Base-by-base conservation (phyloP, 2,797 vertebrate genomes). In the Eutrigla gurnardus region DNA sequence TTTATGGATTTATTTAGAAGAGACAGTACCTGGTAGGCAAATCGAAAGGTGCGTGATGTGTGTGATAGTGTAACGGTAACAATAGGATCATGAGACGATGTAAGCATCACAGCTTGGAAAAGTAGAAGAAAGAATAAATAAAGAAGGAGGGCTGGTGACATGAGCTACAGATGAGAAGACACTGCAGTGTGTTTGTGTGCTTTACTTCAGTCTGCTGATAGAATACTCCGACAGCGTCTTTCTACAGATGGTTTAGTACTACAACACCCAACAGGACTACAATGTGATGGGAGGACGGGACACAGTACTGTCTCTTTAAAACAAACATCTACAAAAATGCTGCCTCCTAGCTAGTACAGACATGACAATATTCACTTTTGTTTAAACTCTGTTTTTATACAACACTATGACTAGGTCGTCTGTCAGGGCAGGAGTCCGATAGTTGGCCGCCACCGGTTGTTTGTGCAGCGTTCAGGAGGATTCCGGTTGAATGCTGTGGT, bases 241-340 rank as follows among this genome's bases (percentile, higher is more conserved):
- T 63, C 65, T 43, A 53, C 49, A 58, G 58, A 78, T 53, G 70
- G 50, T 72, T 76, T 45, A 77, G 69, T 32, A 83, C 70, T 65
- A 83, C 84, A 45, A 85, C 82, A 88, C 72, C 69, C 52, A 75
- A 65, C 65, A 60, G 76, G 81, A 80, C 81, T 37, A 77, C 58
- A 42, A 57, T 50, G 66, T 36, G 65, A 64, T 12, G 50, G 54
- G 12, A 39, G 64, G 78, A 62, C 7, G 46, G 94, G 95, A 88
- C 92, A 87, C 94, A 93, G 97, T 96, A 97, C 97, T 96, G 97
- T 97, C 98, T 97, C 96, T 97, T 98, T 96, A 97, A 97, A 97
- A 97, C 95, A 96, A 94, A 96, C 94, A 92, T 89, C 93, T 96
- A 95, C 93, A 93, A 86, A 91, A 93, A 95, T 94, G 95, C 93